Evolutionary conservation across 2,888 invertebrate species (phyloP).

Genomic region (Chymomyza amoena): DNA sequence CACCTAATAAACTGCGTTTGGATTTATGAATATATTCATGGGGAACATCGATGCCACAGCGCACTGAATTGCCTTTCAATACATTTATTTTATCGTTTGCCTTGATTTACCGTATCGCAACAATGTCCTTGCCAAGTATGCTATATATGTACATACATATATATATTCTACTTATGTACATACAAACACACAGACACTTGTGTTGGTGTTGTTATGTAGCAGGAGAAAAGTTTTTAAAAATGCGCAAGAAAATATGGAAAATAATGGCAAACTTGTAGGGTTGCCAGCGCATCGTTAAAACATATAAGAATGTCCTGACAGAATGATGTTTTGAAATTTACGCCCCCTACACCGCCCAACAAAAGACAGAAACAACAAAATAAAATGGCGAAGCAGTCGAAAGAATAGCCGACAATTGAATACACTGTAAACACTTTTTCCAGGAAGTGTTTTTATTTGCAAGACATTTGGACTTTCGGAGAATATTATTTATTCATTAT

Average conservation of each 20-base stretch:
- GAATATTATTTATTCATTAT: too few relatives aligned
- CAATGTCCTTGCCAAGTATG: background rate
- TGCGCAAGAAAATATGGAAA: conserved; percentile 34
- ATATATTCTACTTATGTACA: background rate
- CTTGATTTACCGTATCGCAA: background rate
- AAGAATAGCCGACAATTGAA: background rate
- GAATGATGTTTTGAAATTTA: conserved; percentile 28
- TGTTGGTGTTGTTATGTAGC: conserved; percentile 26
- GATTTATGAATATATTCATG: background rate
- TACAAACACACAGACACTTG: conserved; percentile 3
- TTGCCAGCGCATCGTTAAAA: conserved; percentile 29
- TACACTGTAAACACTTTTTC: too few relatives aligned
- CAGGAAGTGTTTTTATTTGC: too few relatives aligned
- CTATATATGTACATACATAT: background rate
- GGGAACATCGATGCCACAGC: background rate
- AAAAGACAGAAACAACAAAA: background rate
- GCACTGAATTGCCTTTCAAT: background rate
- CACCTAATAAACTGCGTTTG: background rate
- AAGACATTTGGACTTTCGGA: too few relatives aligned
- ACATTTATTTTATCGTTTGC: background rate
- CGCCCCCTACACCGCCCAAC: conserved; percentile 2
- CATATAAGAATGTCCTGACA: conserved; percentile 33
- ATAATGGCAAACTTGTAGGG: conserved; percentile 26
- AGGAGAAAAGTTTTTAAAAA: background rate
- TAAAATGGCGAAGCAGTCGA: background rate